These are phyloP conservation scores for Stegostoma tigrinum DNA, from an alignment of 2,113 vertebrate genomes.

Conservation along the genomic window DNA sequence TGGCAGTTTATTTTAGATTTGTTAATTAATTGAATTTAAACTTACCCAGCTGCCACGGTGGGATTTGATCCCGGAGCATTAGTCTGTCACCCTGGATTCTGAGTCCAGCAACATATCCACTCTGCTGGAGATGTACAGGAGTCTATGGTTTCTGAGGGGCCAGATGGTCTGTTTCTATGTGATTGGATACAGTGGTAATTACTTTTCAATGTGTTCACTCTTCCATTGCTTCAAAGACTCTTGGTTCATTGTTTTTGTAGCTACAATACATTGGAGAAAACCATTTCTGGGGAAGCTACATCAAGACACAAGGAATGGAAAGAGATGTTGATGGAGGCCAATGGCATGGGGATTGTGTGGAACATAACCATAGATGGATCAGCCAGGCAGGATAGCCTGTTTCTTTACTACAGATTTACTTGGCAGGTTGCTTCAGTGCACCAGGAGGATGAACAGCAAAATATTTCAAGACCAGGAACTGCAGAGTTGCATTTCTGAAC, in stretches of 20 bases:
- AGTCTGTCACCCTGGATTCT: too few species aligned
- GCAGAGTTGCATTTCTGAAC: neutral
- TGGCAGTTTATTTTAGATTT: too few species aligned
- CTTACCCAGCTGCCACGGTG: too few species aligned
- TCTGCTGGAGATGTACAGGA: too few species aligned
- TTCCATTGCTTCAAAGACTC: neutral
- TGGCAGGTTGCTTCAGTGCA: neutral
- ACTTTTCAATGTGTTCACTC: neutral
- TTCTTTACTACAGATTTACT: neutral
- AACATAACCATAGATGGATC: neutral
- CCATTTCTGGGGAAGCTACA: neutral
- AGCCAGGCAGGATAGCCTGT: neutral
- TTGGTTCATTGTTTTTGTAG: neutral
- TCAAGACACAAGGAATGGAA: neutral
- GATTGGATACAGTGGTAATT: neutral
- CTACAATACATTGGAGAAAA: neutral
- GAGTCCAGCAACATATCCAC: too few species aligned
- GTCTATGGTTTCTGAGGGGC: neutral
- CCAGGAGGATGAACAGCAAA: neutral
- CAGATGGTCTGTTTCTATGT: neutral
- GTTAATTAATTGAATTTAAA: too few species aligned
- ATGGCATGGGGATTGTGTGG: neutral
- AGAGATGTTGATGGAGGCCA: neutral
- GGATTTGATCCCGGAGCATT: too few species aligned
- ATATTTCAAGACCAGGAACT: neutral